Evolutionary conservation across 2,888 invertebrate genomes (phyloP).

Genomic region (Mesochorus sp.): DNA sequence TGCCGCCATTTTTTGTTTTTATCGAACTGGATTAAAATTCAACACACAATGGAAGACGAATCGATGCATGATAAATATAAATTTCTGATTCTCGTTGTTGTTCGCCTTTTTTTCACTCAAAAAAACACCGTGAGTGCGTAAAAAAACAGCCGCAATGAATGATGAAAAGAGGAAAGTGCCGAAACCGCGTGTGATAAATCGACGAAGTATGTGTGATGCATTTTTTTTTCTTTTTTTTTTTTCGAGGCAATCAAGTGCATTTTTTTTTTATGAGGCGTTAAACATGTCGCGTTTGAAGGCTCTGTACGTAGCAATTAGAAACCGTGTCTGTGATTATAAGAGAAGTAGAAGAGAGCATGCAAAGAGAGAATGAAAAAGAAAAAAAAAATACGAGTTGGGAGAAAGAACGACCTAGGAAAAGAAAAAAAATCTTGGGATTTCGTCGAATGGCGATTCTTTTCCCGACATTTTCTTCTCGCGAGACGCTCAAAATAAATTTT

Average conservation of each 20-base stretch:
- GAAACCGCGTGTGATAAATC: too few relatives aligned
- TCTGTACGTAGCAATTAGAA: slow-evolving; percentile 78
- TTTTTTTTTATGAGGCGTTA: slow-evolving; percentile 39
- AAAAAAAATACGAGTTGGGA: slow-evolving; percentile 40
- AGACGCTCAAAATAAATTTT: too few relatives aligned
- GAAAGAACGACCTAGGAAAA: slow-evolving; percentile 25
- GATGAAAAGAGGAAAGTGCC: slow-evolving; percentile 3
- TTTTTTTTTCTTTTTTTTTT: slow-evolving; percentile 32
- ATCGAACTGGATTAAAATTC: too few relatives aligned
- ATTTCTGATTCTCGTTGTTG: too few relatives aligned
- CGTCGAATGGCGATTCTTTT: not conserved
- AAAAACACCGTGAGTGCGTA: not conserved
- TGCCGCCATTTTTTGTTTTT: too few relatives aligned
- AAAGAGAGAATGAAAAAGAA: slow-evolving; percentile 22
- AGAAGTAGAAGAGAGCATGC: slow-evolving; percentile 71
- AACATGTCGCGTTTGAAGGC: slow-evolving; percentile 74
- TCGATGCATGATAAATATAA: too few relatives aligned
- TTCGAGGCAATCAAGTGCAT: slow-evolving; percentile 29
- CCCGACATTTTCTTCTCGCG: not conserved
- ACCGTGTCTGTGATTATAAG: slow-evolving; percentile 80
- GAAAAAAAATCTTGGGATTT: slow-evolving; percentile 10
- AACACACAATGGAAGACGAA: too few relatives aligned
- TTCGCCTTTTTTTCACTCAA: too few relatives aligned
- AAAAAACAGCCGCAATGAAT: not conserved
- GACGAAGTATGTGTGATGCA: slow-evolving; percentile 28